phyloP scores from a whole-genome alignment of 2,888 invertebrate species.

The Gastrophysa polygoni region DNA sequence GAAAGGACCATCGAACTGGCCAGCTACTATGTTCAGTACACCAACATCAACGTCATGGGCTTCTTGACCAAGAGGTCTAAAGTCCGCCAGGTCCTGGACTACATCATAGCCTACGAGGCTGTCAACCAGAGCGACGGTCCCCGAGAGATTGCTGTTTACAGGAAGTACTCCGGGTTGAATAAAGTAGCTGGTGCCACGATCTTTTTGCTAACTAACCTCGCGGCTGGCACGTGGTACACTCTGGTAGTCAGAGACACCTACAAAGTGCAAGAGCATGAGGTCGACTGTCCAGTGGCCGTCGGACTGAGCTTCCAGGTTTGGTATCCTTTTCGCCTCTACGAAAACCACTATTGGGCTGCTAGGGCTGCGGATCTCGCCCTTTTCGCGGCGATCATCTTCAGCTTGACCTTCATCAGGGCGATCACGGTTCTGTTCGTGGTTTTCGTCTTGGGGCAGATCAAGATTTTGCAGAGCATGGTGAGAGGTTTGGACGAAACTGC shows the following conservation, averaged over 20 bases:
- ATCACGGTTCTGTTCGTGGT: constrained; percentile 23
- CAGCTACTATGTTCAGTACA: constrained; percentile 23
- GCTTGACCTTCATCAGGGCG: constrained; percentile 17
- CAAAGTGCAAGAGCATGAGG: not conserved
- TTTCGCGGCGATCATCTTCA: constrained; percentile 6
- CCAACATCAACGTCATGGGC: constrained; percentile 20
- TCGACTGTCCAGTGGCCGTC: constrained; percentile 13
- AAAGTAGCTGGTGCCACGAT: constrained; percentile 11
- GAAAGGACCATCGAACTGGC: constrained; percentile 12
- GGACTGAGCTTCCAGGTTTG: constrained; percentile 23
- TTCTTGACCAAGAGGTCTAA: constrained; percentile 17
- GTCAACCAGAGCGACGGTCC: not conserved
- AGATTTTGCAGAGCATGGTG: constrained; percentile 23
- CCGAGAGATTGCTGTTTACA: constrained; percentile 13
- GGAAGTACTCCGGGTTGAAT: constrained; percentile 18
- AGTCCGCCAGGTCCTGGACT: constrained; percentile 18
- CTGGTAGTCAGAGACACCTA: constrained; percentile 10
- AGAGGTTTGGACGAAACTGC: constrained; percentile 14
- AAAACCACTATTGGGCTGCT: constrained; percentile 18
- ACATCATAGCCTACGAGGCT: constrained; percentile 19
- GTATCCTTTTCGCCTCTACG: constrained; percentile 25
- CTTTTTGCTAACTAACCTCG: constrained; percentile 14
- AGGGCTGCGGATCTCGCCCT: constrained; percentile 12
- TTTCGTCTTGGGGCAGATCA: constrained; percentile 22
- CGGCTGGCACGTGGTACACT: constrained; percentile 21